Conservation (phyloP, 1,140 invertebrate genomes). For the Helicorthomorpha holstii region DNA sequence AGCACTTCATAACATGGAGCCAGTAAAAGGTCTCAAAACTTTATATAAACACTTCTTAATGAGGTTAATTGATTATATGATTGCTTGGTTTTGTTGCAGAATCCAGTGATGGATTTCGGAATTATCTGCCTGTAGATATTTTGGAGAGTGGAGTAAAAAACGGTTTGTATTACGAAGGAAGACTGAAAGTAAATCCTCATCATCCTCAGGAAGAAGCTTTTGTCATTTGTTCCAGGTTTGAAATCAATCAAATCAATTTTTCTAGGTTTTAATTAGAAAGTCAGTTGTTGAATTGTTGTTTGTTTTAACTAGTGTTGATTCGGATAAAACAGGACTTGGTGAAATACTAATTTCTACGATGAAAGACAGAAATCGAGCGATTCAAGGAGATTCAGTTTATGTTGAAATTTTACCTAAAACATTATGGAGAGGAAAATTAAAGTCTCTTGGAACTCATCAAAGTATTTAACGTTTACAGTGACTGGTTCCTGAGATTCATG, state of each 20-base stretch:
- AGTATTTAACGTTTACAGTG: not conserved
- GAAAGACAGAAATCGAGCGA: slow-evolving; percentile 25
- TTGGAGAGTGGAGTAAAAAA: slow-evolving; percentile 21
- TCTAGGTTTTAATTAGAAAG: not conserved
- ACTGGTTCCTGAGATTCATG: too few species aligned
- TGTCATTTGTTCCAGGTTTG: slow-evolving; percentile 18
- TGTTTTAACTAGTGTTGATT: not conserved
- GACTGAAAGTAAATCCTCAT: slow-evolving; percentile 22
- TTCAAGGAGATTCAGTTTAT: slow-evolving; percentile 30
- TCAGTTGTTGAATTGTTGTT: not conserved
- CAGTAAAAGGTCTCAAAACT: not conserved
- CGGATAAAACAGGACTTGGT: slow-evolving; percentile 1
- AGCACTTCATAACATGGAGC: slow-evolving; percentile 9
- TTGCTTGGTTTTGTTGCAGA: too few species aligned
- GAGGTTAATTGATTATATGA: too few species aligned
- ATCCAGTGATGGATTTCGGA: slow-evolving; percentile 15
- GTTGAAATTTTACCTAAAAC: slow-evolving; percentile 21
- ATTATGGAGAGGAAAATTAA: slow-evolving; percentile 18
- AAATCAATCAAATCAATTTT: not conserved
- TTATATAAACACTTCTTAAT: too few species aligned
- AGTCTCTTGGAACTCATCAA: slow-evolving; percentile 3
- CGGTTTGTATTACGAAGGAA: slow-evolving; percentile 19
- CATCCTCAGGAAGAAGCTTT: slow-evolving; percentile 24
- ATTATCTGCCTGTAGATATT: slow-evolving; percentile 20
- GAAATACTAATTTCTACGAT: slow-evolving; percentile 27